phyloP scores from a whole-genome alignment of 2,888 invertebrate genomes.

The Andrena dorsata region DNA sequence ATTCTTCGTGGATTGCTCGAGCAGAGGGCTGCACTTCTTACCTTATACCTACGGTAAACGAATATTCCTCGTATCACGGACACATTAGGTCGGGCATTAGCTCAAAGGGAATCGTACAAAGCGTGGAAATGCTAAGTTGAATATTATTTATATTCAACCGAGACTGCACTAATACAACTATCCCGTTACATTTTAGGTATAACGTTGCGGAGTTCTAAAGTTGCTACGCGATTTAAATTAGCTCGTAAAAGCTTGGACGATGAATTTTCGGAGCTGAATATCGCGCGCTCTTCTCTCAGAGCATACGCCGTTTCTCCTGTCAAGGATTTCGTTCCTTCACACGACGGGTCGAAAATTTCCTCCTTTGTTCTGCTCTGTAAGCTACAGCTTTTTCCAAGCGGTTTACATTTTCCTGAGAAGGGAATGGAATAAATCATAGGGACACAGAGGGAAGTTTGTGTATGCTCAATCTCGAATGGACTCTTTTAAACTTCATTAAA shows the following conservation, averaged over 20 bases:
- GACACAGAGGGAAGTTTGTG: constrained; percentile 5
- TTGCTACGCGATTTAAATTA: constrained; percentile 17
- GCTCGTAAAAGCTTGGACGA: constrained; percentile 8
- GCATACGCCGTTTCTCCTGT: not conserved
- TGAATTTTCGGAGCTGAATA: constrained; percentile 27
- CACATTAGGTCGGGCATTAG: not conserved
- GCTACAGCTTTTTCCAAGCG: not conserved
- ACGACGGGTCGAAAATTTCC: constrained; percentile 15
- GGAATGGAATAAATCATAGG: constrained; percentile 12
- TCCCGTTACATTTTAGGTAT: no score
- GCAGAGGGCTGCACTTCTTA: not conserved
- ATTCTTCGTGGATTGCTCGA: not conserved
- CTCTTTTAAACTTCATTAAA: no score
- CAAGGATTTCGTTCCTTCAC: constrained; percentile 35
- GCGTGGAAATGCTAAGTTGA: no score
- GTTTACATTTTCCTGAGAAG: constrained; percentile 1
- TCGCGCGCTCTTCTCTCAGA: constrained; percentile 14
- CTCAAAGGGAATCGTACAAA: not conserved
- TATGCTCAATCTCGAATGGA: not conserved
- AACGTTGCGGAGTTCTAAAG: no score
- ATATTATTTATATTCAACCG: no score
- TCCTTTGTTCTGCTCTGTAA: constrained; percentile 12
- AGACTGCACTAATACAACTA: no score
- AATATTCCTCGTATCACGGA: not conserved
- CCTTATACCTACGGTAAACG: not conserved